phyloP scores from a whole-genome alignment of 2,888 invertebrate species.

The Cheilosia vernalis region DNA sequence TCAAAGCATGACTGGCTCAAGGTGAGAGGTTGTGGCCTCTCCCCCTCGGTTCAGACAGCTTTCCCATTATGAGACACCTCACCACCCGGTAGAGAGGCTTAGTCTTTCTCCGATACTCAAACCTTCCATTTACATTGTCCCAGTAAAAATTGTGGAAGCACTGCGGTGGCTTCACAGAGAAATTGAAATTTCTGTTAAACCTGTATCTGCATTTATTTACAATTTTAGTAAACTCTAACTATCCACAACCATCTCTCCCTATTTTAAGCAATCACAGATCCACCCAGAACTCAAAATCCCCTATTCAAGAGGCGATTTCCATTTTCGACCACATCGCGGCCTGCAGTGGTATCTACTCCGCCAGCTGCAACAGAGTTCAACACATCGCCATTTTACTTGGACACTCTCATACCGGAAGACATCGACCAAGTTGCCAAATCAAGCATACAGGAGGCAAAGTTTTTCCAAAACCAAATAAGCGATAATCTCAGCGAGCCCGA shows the following conservation, averaged over 20 bases:
- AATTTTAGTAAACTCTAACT: too few species aligned
- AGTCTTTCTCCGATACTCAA: too few species aligned
- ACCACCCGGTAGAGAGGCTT: too few species aligned
- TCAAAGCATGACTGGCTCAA: too few species aligned
- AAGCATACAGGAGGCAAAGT: conserved; percentile 81
- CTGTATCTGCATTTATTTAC: too few species aligned
- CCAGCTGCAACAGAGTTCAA: conserved; percentile 53
- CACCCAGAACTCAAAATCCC: conserved; percentile 81
- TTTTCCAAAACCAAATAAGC: conserved; percentile 79
- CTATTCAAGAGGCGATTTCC: conserved; percentile 83
- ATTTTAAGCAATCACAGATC: conserved; percentile 80
- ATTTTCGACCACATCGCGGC: conserved; percentile 78
- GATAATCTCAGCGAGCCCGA: conserved; percentile 65
- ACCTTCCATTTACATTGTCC: too few species aligned
- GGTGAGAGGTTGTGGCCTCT: too few species aligned
- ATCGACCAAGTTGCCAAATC: conserved; percentile 82
- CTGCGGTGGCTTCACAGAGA: too few species aligned
- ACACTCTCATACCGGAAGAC: conserved; percentile 76
- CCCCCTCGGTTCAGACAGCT: too few species aligned
- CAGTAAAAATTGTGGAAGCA: too few species aligned
- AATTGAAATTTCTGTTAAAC: too few species aligned
- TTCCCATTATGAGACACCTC: too few species aligned
- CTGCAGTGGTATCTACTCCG: conserved; percentile 76
- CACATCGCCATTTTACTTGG: conserved; percentile 63
- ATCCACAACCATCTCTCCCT: neutral